These are phyloP conservation scores for Montipora sp. DNA, from an alignment of 64 coral and sea anemone genomes.

Conservation along the genomic window DNA sequence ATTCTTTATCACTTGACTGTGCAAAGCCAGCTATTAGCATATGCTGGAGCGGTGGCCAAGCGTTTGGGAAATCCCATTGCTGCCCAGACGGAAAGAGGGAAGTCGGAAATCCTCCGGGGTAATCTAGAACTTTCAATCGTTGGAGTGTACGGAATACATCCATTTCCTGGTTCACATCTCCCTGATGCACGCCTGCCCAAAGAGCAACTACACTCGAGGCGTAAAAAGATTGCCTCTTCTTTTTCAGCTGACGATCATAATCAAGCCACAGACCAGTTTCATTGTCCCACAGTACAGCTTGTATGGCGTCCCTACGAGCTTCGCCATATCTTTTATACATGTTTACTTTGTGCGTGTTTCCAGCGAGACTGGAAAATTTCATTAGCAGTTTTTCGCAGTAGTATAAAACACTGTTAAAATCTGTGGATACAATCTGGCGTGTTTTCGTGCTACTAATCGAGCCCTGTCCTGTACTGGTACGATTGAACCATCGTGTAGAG, in stretches of 20 bases:
- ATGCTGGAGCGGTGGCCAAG: constrained; percentile 88
- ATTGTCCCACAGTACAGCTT: constrained; percentile 84
- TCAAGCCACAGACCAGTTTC: constrained; percentile 74
- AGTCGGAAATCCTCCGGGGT: constrained; percentile 83
- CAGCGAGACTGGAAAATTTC: constrained; percentile 51
- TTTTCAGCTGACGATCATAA: constrained; percentile 69
- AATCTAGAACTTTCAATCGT: constrained; percentile 61
- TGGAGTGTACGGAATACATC: constrained; percentile 53
- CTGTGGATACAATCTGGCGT: constrained; percentile 74
- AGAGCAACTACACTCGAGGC: constrained; percentile 79
- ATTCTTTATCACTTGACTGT: constrained; percentile 20
- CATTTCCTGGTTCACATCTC: constrained; percentile 44
- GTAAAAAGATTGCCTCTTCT: constrained; percentile 57
- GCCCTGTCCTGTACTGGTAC: not conserved
- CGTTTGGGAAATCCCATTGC: constrained; percentile 97
- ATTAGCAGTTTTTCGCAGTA: constrained; percentile 60
- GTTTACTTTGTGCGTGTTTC: constrained; percentile 39
- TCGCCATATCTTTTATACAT: constrained; percentile 57
- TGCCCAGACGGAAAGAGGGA: constrained; percentile 71
- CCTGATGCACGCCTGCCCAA: constrained; percentile 74
- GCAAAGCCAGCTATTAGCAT: constrained; percentile 56
- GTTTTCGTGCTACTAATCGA: constrained; percentile 63
- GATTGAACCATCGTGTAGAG: constrained; percentile 87
- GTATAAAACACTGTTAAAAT: constrained; percentile 89
- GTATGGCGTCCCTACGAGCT: constrained; percentile 64